Conservation (phyloP, 2,113 vertebrate genomes). For the Guaruba guarouba region DNA sequence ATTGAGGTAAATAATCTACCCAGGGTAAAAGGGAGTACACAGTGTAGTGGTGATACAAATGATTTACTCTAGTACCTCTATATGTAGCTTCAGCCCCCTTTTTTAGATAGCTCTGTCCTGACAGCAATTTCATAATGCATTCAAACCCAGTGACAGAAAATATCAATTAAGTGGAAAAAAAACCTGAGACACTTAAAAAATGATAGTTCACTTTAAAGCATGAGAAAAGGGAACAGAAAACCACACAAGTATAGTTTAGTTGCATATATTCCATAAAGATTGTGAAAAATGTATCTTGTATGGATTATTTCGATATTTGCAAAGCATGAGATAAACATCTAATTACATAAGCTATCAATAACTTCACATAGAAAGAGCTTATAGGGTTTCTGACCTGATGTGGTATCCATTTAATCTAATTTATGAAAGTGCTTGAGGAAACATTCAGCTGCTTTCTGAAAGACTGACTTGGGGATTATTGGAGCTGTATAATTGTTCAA, state of each 20-base stretch:
- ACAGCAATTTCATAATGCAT: not conserved
- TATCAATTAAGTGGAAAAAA: not conserved
- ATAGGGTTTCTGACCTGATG: slow-evolving; percentile 46
- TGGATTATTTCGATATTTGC: slow-evolving; percentile 23
- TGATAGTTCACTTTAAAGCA: not conserved
- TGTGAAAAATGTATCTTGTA: not conserved
- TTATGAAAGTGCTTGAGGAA: slow-evolving; percentile 57
- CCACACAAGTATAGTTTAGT: not conserved
- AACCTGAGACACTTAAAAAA: not conserved
- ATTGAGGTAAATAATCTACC: not conserved
- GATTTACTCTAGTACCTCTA: not conserved
- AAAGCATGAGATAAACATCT: slow-evolving; percentile 3
- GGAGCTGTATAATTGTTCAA: slow-evolving; percentile 54
- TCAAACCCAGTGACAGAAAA: not conserved
- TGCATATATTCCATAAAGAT: not conserved
- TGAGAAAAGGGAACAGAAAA: not conserved
- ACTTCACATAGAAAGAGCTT: slow-evolving; percentile 6
- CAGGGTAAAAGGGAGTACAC: not conserved
- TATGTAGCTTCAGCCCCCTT: not conserved
- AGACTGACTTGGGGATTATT: slow-evolving; percentile 54
- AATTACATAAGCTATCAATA: slow-evolving; percentile 42
- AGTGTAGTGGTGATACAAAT: not conserved
- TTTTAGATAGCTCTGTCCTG: not conserved
- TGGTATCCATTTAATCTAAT: slow-evolving; percentile 63
- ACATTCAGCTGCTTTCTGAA: slow-evolving; percentile 60